Evolutionary conservation across 1,140 invertebrate species (phyloP).

Genomic region (Drosophila bifasciata): DNA sequence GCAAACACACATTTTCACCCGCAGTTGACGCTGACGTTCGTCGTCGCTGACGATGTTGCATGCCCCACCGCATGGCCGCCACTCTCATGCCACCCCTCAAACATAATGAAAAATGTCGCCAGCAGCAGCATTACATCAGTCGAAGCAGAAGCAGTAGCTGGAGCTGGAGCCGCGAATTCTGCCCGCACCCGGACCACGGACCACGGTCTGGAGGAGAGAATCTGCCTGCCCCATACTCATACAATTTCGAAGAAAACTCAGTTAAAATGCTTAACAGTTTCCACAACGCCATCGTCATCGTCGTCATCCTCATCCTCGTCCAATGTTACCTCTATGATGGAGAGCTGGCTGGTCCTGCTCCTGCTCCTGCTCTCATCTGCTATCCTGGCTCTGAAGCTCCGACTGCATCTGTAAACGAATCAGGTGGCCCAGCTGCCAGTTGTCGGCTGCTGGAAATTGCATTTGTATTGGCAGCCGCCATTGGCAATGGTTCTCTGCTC

Average conservation of each 20-base stretch:
- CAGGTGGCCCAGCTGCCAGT: constrained; percentile 77
- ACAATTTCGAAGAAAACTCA: constrained; percentile 67
- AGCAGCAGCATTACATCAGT: constrained; percentile 41
- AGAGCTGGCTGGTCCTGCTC: constrained; percentile 24
- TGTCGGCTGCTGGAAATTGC: constrained; percentile 74
- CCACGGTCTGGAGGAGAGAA: constrained; percentile 15
- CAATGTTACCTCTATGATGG: constrained; percentile 53
- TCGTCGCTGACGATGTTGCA: constrained; percentile 11
- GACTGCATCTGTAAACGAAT: constrained; percentile 68
- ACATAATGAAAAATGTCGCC: constrained; percentile 79
- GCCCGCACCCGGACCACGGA: constrained; percentile 24
- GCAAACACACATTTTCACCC: constrained; percentile 75
- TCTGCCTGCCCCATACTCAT: constrained; percentile 10
- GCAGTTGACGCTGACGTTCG: constrained; percentile 24
- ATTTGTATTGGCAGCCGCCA: constrained; percentile 81
- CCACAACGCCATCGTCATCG: constrained; percentile 53
- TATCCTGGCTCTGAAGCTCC: neutral
- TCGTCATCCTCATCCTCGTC: constrained; percentile 2
- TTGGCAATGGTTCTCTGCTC: constrained; percentile 60
- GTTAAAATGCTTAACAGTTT: constrained; percentile 79
- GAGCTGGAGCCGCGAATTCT: neutral
- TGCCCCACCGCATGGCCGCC: too few relatives aligned
- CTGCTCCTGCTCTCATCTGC: constrained; percentile 3
- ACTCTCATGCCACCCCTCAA: constrained; percentile 37
- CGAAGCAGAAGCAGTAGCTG: neutral